Evolutionary conservation across 2,797 vertebrate genomes (phyloP), one percentile per base, ranked within the genome.

Genomic region (Pampus argenteus): DNA sequence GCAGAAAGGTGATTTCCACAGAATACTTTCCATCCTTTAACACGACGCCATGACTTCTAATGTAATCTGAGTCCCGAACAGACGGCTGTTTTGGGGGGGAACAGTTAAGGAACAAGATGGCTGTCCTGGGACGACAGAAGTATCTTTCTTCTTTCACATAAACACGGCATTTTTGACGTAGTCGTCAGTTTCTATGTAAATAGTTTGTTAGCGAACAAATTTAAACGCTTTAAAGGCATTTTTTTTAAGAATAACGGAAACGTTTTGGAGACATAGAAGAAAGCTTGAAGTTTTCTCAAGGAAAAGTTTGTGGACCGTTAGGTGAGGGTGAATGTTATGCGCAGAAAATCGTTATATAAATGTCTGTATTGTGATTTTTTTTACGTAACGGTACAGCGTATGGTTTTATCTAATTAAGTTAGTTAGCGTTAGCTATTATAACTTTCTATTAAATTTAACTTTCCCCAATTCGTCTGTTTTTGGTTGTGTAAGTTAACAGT

Each of bases 61-160:
- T 93, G 94, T 87, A 95, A 95, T 63, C 70, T 51, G 93, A 95
- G 87, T 91, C 91, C 85, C 25, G 66, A 55, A 71, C 82, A 62
- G 83, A 83, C 47, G 79, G 81, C 56, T 80, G 90, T 79, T 82
- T 81, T 79, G 51, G 86, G 81, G 86, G 81, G 74, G 77, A 89
- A 87, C 81, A 84, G 85, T 52, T 20, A 31, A 75, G 74, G 91
- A 94, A 94, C 94, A 95, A 95, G 94, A 95, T 95, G 95, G 95
- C 95, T 92, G 94, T 86, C 85, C 75, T 44, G 54, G 70, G 81
- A 83, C 81, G 61, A 78, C 78, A 84, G 79, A 83, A 85, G 18
- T 36, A 29, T 67, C 76, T 78, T 40, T 71, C 65, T 66, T 34
- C 63, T 79, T 81, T 81, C 61, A 70, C 75, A n/a, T 57, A 67